Evolutionary conservation across 2,888 invertebrate species (phyloP).

Genomic region (Anthophora plumipes): DNA sequence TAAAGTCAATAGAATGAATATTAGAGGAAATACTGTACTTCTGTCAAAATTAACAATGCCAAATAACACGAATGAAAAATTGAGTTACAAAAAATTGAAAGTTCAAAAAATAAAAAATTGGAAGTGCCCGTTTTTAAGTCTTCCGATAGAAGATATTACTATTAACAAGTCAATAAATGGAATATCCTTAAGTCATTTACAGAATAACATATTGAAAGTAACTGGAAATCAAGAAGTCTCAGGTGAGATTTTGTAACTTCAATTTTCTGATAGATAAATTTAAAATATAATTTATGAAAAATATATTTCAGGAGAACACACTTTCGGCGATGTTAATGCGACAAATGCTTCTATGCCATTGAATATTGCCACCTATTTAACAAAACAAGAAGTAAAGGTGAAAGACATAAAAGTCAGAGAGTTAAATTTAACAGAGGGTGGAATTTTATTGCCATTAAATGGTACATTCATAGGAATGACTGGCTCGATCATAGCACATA

Average conservation of each 20-base stretch:
- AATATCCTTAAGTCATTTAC: constrained; percentile 83
- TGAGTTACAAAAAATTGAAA: constrained; percentile 77
- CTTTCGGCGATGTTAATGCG: constrained; percentile 59
- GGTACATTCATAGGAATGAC: constrained; percentile 61
- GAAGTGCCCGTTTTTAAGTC: constrained; percentile 74
- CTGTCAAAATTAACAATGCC: constrained; percentile 59
- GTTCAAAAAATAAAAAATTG: constrained; percentile 70
- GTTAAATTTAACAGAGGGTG: constrained; percentile 65
- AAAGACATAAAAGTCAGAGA: constrained; percentile 61
- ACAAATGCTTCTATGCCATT: constrained; percentile 58
- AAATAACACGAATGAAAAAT: constrained; percentile 59
- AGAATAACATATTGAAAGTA: constrained; percentile 85
- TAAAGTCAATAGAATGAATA: constrained; percentile 56
- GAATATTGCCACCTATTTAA: constrained; percentile 62
- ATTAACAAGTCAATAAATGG: constrained; percentile 86
- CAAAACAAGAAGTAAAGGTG: constrained; percentile 57
- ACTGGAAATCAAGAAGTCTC: constrained; percentile 85
- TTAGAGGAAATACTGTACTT: constrained; percentile 39
- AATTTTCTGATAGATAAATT: background rate
- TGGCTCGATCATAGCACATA: constrained; percentile 66
- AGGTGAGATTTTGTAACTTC: constrained; percentile 68
- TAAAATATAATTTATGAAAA: background rate
- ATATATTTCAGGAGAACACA: constrained; percentile 64
- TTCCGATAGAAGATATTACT: constrained; percentile 84
- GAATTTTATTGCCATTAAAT: constrained; percentile 74